Evolutionary conservation across 2,113 vertebrate species (phyloP).

Genomic region (Talpa occidentalis): DNA sequence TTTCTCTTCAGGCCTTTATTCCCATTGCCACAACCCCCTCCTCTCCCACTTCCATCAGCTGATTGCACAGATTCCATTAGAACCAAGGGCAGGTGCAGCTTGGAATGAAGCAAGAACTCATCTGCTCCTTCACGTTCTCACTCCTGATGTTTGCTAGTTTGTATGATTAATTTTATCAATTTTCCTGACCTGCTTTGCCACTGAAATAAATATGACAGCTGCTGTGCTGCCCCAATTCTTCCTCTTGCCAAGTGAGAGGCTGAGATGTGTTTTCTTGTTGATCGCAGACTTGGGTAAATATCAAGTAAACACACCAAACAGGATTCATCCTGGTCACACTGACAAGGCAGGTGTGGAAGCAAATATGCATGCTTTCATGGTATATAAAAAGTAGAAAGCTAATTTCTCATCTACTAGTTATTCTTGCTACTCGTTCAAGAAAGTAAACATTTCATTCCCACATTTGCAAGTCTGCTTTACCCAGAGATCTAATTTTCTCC

Average conservation of each 20-base stretch:
- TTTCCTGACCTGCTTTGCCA: conserved; percentile 90
- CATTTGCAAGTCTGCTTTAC: neutral
- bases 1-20: conserved; percentile 54
- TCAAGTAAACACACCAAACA: conserved; percentile 86
- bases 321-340: conserved; percentile 83
- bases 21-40: conserved; percentile 59
- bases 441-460: conserved; percentile 43
- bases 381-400: conserved; percentile 33
- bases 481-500: neutral
- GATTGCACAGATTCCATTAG: conserved; percentile 83
- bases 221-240: conserved; percentile 85
- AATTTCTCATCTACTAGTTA: conserved; percentile 19
- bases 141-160: conserved; percentile 88
- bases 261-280: conserved; percentile 87
- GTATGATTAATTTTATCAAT: conserved; percentile 91
- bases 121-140: conserved; percentile 81
- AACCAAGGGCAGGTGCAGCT: conserved; percentile 86
- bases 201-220: conserved; percentile 89
- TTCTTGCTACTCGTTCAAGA: conserved; percentile 59
- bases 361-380: conserved; percentile 58
- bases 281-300: conserved; percentile 86
- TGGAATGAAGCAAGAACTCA: conserved; percentile 81
- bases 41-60: conserved; percentile 79
- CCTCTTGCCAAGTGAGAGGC: conserved; percentile 87
- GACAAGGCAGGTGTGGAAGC: conserved; percentile 81